Percentiles rank a stretch among this genome's conserved stretches.
Conservation (phyloP, 2,797 vertebrate species). For the Sebastes jordani region DNA sequence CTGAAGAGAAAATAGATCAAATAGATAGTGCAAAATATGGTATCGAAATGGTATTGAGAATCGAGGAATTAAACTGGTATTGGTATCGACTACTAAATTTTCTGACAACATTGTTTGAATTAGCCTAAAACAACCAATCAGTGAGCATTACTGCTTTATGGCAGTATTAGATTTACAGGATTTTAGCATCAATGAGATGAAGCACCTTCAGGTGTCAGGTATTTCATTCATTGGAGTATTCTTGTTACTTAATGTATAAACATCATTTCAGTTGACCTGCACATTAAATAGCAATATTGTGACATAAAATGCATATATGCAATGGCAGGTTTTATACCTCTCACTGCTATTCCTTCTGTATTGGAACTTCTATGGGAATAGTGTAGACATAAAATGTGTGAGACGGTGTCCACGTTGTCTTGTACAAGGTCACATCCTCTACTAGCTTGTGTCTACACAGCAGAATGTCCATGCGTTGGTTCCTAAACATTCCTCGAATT, state of each 20-base stretch:
- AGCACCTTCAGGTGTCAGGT: not conserved
- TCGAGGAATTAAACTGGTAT: too few species aligned
- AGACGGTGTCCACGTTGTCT: not conserved
- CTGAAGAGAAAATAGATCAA: too few species aligned
- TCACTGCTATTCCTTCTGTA: not conserved
- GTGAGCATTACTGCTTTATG: not conserved
- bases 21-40: too few species aligned
- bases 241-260: not conserved
- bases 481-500: conserved; percentile 34
- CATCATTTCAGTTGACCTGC: not conserved
- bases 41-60: too few species aligned
- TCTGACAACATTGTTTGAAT: not conserved
- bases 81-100: too few species aligned
- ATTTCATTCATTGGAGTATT: not conserved
- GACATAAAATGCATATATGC: too few species aligned
- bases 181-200: not conserved
- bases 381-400: not conserved
- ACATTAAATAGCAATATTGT: not conserved
- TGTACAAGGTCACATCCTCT: conserved; percentile 6
- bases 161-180: not conserved
- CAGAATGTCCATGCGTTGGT: not conserved
- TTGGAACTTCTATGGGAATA: not conserved
- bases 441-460: conserved; percentile 12
- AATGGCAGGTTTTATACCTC: not conserved
- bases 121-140: not conserved